A percentile compares a stretch with the other conserved stretches of the same genome.
Conservation (phyloP, 2,797 vertebrate genomes). For the Delichon dasypus region DNA sequence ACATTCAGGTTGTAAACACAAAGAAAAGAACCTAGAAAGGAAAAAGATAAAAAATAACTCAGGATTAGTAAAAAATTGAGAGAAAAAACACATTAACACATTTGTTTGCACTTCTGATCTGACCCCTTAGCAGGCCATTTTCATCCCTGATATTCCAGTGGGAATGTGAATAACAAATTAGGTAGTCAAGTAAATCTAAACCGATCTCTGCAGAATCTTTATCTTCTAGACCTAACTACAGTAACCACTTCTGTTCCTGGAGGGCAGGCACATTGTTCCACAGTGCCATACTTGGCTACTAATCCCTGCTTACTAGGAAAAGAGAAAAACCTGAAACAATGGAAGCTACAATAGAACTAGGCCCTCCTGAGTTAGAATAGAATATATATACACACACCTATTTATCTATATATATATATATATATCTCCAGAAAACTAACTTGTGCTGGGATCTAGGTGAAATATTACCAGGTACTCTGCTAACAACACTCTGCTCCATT, state of each 20-base stretch:
- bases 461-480: background rate
- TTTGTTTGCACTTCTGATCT: background rate
- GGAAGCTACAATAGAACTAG: background rate
- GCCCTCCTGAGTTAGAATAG: background rate
- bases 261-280: background rate
- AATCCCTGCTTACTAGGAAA: background rate
- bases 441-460: background rate
- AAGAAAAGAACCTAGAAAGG: conserved; percentile 75
- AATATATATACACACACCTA: background rate
- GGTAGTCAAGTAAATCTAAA: background rate
- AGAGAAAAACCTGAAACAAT: background rate
- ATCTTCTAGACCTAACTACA: background rate
- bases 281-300: background rate
- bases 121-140: background rate
- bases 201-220: background rate
- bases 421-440: background rate
- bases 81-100: background rate
- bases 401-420: background rate
- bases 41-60: accelerated
- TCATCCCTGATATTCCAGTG: background rate
- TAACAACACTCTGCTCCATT: background rate
- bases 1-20: conserved; percentile 74
- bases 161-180: background rate
- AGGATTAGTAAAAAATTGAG: background rate
- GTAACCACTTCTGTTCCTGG: background rate